Evolutionary conservation across 2,113 vertebrate species (phyloP), one percentile per base, ranked within the genome.

Genomic region (Poecile atricapillus): DNA sequence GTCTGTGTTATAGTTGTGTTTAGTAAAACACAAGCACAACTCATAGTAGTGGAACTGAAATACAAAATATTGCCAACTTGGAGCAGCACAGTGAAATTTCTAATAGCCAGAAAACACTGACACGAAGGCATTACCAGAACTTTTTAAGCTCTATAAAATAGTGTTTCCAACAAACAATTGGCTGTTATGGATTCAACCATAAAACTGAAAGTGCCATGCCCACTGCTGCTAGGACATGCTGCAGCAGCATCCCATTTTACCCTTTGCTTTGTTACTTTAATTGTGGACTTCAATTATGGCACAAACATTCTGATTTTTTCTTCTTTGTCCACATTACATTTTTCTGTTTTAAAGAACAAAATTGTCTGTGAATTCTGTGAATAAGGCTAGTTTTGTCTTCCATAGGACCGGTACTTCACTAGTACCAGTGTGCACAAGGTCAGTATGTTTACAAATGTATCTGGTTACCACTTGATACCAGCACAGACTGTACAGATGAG

Each of bases 21-120:
- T 43, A 86, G 69, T 76, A 82, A 92, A 96, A 87, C 73, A 90
- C 76, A 68, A 50, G 49, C 35, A 81, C 92, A 95, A 50, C 25
- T 71, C 62, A 68, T 44, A 64, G 76, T 50, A 71, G 60, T 7
- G 6, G 86, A 92, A 89, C 88, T 78, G 78, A 78, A 92, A 87
- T 65, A 33, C 53, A 89, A 95, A 86, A 93, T 77, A 93, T 56
- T 89, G 27, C 85, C 39, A 83, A 52, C 41, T 90, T 87, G 25
- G 43, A 77, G 28, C 49, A 52, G 41, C 83, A 86, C 43, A 86
- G 68, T 86, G 39, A 92, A 90, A 87, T 83, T 2, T 1, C 44
- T 93, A 86, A 43, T 35, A 50, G 39, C 44, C 67, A 90, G 44
- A 75, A 93, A 93, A 87, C 11, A 31, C 60, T 75, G 62, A 50